phyloP scores from a whole-genome alignment of 2,113 vertebrate genomes.

The Potamarius usumacintae region DNA sequence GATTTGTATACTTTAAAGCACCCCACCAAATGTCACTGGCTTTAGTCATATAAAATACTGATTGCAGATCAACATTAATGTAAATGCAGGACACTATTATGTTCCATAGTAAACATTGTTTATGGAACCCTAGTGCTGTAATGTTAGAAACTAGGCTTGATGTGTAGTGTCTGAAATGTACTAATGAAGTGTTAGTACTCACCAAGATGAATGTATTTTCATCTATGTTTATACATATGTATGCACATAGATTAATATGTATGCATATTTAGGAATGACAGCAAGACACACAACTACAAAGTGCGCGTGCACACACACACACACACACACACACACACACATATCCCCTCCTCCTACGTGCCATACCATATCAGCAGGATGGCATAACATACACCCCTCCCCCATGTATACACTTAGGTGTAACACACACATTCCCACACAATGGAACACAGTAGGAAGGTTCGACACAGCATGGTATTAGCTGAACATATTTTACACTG shows the following conservation, averaged over 20 bases:
- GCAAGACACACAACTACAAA: slow-evolving; percentile 1
- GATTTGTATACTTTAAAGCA: neutral
- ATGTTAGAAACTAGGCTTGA: neutral
- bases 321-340: slow-evolving; percentile 20
- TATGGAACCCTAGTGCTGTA: neutral
- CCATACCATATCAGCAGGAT: slow-evolving; percentile 38
- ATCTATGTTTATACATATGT: neutral
- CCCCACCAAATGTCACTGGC: neutral
- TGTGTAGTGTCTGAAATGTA: neutral
- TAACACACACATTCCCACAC: slow-evolving; percentile 41
- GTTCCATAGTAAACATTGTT: neutral
- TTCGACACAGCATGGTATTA: slow-evolving; percentile 33
- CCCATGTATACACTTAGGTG: slow-evolving; percentile 28
- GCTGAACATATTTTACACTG: slow-evolving; percentile 41
- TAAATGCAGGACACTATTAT: neutral
- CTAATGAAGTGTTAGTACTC: slow-evolving; percentile 7
- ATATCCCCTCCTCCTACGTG: slow-evolving; percentile 8
- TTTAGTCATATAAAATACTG: neutral
- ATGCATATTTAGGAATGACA: slow-evolving; percentile 1
- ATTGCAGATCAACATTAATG: neutral
- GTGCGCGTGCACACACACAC: neutral
- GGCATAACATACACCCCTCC: slow-evolving; percentile 31
- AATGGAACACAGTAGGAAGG: slow-evolving; percentile 26
- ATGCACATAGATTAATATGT: neutral
- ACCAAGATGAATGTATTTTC: neutral